These are phyloP conservation scores for Camelus bactrianus DNA, from an alignment of 2,113 vertebrate species.

Conservation along the genomic window DNA sequence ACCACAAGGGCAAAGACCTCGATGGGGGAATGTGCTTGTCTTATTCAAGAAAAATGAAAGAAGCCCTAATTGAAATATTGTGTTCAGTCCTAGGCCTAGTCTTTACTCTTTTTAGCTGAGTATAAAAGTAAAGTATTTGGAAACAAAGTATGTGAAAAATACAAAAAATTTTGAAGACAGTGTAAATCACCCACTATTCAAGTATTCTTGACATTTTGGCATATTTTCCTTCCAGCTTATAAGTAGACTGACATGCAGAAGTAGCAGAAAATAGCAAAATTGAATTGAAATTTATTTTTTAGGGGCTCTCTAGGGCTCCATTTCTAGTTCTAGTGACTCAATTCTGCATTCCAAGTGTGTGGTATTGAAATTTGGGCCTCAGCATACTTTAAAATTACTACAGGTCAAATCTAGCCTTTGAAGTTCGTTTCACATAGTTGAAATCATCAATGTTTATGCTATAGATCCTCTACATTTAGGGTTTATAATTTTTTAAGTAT, in stretches of 20 bases:
- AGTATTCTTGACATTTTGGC: conserved; percentile 58
- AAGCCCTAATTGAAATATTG: background rate
- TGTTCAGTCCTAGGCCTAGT: background rate
- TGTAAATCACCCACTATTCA: conserved; percentile 59
- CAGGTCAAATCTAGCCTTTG: conserved; percentile 37
- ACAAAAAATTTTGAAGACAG: background rate
- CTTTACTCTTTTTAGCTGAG: conserved; percentile 42
- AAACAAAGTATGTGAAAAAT: conserved; percentile 46
- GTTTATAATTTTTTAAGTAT: background rate
- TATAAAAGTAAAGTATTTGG: conserved; percentile 56
- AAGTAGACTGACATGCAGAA: conserved; percentile 62
- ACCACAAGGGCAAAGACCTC: background rate
- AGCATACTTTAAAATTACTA: conserved; percentile 59
- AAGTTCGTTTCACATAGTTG: conserved; percentile 57
- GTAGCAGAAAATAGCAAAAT: conserved; percentile 59
- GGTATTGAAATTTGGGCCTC: conserved; percentile 57
- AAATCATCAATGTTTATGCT: conserved; percentile 34
- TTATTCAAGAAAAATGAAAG: conserved; percentile 53
- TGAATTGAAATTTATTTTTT: conserved; percentile 60
- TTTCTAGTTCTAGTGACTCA: conserved; percentile 54
- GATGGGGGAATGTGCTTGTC: background rate
- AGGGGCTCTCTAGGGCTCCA: background rate
- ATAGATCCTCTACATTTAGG: background rate
- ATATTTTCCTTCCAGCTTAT: conserved; percentile 50
- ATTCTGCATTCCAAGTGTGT: conserved; percentile 42